These are phyloP conservation scores for Caenorhabditis doughertyi DNA, from an alignment of 2,888 invertebrate genomes.

Conservation along the genomic window DNA sequence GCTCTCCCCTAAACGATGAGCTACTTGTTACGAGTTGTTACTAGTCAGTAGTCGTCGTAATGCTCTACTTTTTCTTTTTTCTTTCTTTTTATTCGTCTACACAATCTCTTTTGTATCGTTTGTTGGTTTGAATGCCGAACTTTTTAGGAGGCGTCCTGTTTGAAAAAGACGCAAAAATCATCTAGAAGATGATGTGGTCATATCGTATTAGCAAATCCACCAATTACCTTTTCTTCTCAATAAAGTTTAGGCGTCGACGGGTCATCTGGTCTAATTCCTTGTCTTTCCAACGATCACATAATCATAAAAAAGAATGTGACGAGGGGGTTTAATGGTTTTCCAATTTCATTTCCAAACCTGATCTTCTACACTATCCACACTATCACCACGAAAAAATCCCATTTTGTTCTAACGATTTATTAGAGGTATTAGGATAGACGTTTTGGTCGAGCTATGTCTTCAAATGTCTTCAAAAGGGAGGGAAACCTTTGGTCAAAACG, in stretches of 20 bases:
- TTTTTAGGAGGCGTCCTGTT: neutral
- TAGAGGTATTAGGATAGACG: too few species aligned
- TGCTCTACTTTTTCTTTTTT: neutral
- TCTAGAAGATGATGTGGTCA: conserved; percentile 33
- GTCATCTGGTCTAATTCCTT: conserved; percentile 53
- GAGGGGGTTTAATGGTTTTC: conserved; percentile 51
- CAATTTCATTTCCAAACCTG: conserved; percentile 51
- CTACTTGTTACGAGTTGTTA: conserved; percentile 27
- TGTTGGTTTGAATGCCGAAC: neutral
- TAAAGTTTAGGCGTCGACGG: conserved; percentile 42
- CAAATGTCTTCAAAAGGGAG: neutral
- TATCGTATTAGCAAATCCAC: conserved; percentile 56
- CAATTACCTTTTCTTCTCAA: conserved; percentile 50
- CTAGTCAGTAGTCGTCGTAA: neutral
- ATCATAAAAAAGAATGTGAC: conserved; percentile 58
- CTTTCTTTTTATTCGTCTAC: neutral
- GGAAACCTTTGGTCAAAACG: conserved; percentile 24
- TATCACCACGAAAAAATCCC: conserved; percentile 10
- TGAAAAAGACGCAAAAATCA: too few species aligned
- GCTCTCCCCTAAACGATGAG: conserved; percentile 45
- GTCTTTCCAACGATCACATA: conserved; percentile 41
- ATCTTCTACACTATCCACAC: conserved; percentile 36
- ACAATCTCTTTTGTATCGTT: neutral
- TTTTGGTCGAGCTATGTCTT: neutral
- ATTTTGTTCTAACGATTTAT: conserved; percentile 24